Percentiles rank a stretch among this genome's conserved stretches.
phyloP scores from a whole-genome alignment of 2,113 vertebrate genomes.

The Puntigrus tetrazona region DNA sequence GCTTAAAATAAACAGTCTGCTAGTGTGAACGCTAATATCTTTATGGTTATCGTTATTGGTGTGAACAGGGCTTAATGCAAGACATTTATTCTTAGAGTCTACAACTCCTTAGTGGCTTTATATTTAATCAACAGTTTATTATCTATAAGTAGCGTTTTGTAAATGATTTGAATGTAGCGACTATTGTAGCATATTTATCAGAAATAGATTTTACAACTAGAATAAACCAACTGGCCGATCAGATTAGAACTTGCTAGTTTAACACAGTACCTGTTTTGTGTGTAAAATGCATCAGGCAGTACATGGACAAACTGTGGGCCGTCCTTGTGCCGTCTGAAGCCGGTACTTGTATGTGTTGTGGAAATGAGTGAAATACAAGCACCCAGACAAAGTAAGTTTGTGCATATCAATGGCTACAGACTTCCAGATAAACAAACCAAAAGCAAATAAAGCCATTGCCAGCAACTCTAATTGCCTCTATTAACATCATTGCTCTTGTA shows the following conservation, averaged over 20 bases:
- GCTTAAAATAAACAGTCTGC: too few relatives aligned
- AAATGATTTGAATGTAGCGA: neutral
- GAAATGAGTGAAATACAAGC: neutral
- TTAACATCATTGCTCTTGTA: constrained; percentile 66
- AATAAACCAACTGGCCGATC: neutral
- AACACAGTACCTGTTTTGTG: neutral
- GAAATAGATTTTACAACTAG: neutral
- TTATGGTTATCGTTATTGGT: too few relatives aligned
- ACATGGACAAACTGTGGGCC: neutral
- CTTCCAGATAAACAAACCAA: neutral
- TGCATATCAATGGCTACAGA: neutral
- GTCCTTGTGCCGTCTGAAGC: neutral
- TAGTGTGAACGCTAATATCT: too few relatives aligned
- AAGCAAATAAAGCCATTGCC: constrained; percentile 49
- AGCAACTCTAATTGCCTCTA: constrained; percentile 64
- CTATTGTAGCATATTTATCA: neutral
- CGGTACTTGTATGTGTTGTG: neutral
- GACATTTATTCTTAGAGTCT: too few relatives aligned
- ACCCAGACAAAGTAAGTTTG: constrained; percentile 42
- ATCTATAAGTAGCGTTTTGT: too few relatives aligned
- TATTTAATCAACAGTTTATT: too few relatives aligned
- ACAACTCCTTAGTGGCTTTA: too few relatives aligned
- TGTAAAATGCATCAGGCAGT: neutral
- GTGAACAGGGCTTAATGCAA: too few relatives aligned
- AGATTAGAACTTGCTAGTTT: neutral